phyloP scores from a whole-genome alignment of 2,113 vertebrate genomes.

The Varanus salvator region DNA sequence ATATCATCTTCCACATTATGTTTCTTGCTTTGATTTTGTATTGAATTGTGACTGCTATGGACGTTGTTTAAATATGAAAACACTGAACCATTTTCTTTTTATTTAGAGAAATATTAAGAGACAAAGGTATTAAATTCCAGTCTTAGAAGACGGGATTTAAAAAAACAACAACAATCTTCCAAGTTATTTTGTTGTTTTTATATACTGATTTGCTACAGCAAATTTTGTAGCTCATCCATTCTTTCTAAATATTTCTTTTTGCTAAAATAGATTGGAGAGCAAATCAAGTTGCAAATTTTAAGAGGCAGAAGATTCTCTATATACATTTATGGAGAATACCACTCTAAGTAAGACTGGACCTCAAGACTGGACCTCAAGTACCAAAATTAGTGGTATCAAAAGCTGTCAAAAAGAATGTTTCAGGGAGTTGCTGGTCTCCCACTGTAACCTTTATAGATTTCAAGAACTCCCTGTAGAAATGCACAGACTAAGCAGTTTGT shows the following conservation, averaged over 20 bases:
- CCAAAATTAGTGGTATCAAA: constrained; percentile 13
- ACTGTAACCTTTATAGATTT: neutral
- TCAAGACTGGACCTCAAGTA: neutral
- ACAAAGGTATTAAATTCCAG: neutral
- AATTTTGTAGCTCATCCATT: constrained; percentile 13
- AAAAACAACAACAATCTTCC: too few species aligned
- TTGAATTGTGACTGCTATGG: neutral
- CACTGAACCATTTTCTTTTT: neutral
- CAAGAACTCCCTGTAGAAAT: constrained; percentile 30
- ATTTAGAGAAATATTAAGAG: neutral
- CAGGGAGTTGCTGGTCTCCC: constrained; percentile 5
- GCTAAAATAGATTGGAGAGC: neutral
- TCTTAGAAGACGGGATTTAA: neutral
- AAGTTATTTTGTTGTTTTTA: neutral
- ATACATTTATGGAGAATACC: neutral
- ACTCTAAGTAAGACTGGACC: neutral
- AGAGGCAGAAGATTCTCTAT: neutral
- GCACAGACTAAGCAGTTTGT: neutral
- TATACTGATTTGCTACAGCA: neutral
- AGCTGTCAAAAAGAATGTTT: constrained; percentile 3
- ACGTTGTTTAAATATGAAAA: neutral
- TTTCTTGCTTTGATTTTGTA: neutral
- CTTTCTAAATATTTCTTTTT: neutral
- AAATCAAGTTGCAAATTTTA: constrained; percentile 22
- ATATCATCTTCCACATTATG: neutral